A percentile compares a stretch with the other conserved stretches of the same genome.
Evolutionary conservation across 2,888 invertebrate genomes (phyloP).

Genomic region (Athripsodes cinereus): DNA sequence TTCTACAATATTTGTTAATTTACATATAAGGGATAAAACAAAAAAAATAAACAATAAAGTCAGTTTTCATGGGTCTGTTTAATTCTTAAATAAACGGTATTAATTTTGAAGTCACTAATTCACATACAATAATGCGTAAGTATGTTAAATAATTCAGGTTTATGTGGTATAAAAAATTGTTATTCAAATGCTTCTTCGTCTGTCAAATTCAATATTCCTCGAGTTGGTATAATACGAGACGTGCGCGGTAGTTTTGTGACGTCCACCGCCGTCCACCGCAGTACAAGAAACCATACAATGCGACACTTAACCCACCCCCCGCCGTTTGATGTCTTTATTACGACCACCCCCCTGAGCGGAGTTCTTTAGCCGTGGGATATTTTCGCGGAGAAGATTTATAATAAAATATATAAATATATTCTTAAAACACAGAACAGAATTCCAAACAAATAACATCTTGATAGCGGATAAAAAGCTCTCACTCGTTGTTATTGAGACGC

Average conservation of each 20-base stretch:
- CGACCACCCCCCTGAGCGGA: constrained; percentile 13
- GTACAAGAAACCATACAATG: background rate
- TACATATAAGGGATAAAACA: too few relatives aligned
- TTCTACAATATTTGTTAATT: too few relatives aligned
- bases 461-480: background rate
- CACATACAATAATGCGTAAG: too few relatives aligned
- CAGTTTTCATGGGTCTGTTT: too few relatives aligned
- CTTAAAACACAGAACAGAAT: background rate
- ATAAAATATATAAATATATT: background rate
- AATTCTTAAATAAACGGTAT: too few relatives aligned
- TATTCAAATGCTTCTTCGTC: background rate
- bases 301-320: constrained; percentile 6
- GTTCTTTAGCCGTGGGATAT: constrained; percentile 1
- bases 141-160: too few relatives aligned
- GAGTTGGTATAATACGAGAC: background rate
- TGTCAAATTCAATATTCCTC: background rate
- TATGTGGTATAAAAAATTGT: too few relatives aligned
- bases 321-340: constrained; percentile 22
- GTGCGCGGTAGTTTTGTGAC: background rate
- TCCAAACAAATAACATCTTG: constrained; percentile 3
- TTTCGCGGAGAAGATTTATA: constrained; percentile 1
- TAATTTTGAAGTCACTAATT: too few relatives aligned
- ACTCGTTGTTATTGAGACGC: background rate
- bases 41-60: too few relatives aligned
- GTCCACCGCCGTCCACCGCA: background rate